Evolutionary conservation across 2,113 vertebrate genomes (phyloP), one percentile per base, ranked within the genome.

Genomic region (Mirounga angustirostris): DNA sequence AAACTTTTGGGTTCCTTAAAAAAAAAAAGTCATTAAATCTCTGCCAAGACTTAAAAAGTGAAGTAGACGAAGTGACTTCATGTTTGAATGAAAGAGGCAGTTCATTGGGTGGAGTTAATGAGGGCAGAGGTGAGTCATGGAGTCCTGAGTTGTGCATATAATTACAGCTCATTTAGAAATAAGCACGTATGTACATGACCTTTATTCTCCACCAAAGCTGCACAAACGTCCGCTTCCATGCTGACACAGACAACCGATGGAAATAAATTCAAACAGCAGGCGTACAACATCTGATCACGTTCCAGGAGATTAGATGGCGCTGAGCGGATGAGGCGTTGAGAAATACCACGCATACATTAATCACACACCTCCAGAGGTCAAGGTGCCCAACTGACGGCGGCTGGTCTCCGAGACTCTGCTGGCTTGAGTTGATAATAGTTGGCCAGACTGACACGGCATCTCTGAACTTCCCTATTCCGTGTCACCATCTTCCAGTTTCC

Each of bases 51-150:
- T 26, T 81, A 13, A 87, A 54, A 87, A 89, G 84, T 24, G 65
- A 80, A 93, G 80, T 43, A 65, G 84, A 22, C 12, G 40, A 12
- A 79, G 80, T 96, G 97, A 96, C 91, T 86, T 94, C 97, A 95
- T 36, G 24, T 81, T n/a, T 81, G 86, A 94, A 76, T 12, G 85
- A n/a, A 87, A 83, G 92, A 73, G 91, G 87, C 96, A 78, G 71
- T 78, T 96, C 89, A 56, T 21, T 78, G 98, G 98, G 98, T 94
- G 97, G 98, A 89, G 95, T 76, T 73, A 59, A 50, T 36, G 58
- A 93, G 97, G 46, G 65, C 88, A 84, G 96, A 89, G 93, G 97
- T 98, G 97, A 98, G 87, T 98, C 97, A 97, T 0, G 12, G 73
- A 84, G 97, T 54, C 95, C 89, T 4, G 89, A 40, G 83, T 6